Evolutionary conservation across 23 tunicate genomes (phyloP), one percentile per base, ranked within the genome.

Genomic region (Halocynthia aurantium): DNA sequence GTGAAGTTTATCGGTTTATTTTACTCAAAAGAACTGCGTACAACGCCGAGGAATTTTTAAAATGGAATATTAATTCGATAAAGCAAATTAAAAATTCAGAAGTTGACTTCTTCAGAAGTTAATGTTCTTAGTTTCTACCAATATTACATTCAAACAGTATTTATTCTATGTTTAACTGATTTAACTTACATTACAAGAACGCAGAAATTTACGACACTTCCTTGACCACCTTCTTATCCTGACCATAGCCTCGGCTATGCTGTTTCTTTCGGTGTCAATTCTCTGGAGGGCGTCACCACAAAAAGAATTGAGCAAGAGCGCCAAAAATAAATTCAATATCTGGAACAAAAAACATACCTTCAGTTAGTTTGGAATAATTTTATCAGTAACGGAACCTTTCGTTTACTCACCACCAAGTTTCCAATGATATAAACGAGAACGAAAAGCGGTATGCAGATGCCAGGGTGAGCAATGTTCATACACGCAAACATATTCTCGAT

Each of bases 401-500:
- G 22, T 21, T 6, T 69, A 84, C 98, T 67, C 31, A 92, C 98
- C 83, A 96, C 99, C 18, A 96, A 70, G 61, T 96, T 96, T 58
- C 99, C 99, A 57, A 96, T 84, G 67, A 96, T 68, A 61, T 84
- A 88, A 19, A 87, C 97, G 50, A 80, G 61, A 17, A 96, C 90
- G 72, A 96, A 96, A 40, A 96, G 67, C 6, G 99, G 96, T 50
- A 90, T 96, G 86, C 99, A 96, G 0, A 85, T 60, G 17, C 82
- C 96, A 10, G 96, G 83, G 40, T 67, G 17, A 50, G 93, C 84
- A 5, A 96, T 83, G 52, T 76, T 76, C 66, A 86, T 70, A 66
- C 99, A 96, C 51, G 62, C 83, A 22, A 96, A 83, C 99, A 96
- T 96, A 72, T 85, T 86, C 71, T 96, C 99, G 19, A 89, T 90